phyloP scores from a whole-genome alignment of 2,113 vertebrate genomes.

The Lichenostomus cassidix region DNA sequence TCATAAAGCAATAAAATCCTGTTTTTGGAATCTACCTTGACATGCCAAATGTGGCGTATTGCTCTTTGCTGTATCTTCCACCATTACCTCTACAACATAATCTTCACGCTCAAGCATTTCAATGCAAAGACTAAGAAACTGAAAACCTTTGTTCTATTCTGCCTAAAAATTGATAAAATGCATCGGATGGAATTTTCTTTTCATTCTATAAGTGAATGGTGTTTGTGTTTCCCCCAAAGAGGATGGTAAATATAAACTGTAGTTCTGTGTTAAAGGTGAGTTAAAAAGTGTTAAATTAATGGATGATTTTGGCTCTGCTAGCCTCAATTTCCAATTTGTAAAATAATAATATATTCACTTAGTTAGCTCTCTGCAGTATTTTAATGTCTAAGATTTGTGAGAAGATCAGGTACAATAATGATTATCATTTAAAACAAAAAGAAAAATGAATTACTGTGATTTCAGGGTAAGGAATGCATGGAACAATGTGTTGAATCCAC shows the following conservation, averaged over 20 bases:
- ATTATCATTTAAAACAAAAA: neutral
- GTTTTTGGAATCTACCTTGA: neutral
- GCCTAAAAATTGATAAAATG: neutral
- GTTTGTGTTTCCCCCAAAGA: neutral
- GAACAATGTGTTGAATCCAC: neutral
- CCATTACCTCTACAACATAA: neutral
- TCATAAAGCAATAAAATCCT: neutral
- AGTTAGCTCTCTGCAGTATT: neutral
- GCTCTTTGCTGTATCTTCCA: neutral
- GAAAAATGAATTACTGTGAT: neutral
- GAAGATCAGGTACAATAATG: neutral
- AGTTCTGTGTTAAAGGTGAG: neutral
- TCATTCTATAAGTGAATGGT: neutral
- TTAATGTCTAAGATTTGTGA: neutral
- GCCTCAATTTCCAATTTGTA: neutral
- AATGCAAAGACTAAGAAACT: neutral
- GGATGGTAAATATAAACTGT: accelerated
- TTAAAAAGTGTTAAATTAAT: neutral
- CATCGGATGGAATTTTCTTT: neutral
- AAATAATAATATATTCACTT: neutral
- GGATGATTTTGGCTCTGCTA: neutral
- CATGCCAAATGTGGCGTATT: neutral
- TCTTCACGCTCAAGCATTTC: neutral
- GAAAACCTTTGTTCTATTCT: neutral
- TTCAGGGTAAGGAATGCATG: neutral